Percentiles rank a stretch among this genome's conserved stretches.
These are phyloP conservation scores for Cabera pusaria DNA, from an alignment of 2,888 invertebrate genomes.

Conservation along the genomic window DNA sequence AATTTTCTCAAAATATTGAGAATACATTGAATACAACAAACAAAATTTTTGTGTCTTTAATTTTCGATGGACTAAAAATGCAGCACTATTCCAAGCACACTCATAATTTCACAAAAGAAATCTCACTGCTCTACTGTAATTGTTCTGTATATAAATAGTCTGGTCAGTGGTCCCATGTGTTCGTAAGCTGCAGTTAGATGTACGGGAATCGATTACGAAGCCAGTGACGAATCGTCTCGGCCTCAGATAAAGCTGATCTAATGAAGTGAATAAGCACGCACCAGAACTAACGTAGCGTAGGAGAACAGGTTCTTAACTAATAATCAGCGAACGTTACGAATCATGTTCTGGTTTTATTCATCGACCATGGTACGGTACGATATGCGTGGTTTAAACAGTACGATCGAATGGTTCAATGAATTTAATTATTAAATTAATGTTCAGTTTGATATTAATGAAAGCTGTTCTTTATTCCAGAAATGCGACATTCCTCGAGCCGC, in stretches of 20 bases:
- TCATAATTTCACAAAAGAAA: no score
- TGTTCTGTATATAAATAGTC: slow-evolving; percentile 11
- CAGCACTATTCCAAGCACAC: no score
- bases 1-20: no score
- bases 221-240: slow-evolving; percentile 32
- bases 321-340: neutral
- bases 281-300: slow-evolving; percentile 16
- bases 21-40: no score
- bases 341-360: no score
- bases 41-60: no score
- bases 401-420: no score
- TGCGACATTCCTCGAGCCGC: slow-evolving; percentile 89
- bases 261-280: slow-evolving; percentile 27
- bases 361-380: no score
- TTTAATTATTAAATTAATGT: no score
- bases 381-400: no score
- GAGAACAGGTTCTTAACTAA: neutral
- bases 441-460: slow-evolving; percentile 1
- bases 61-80: no score
- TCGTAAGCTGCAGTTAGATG: slow-evolving; percentile 47
- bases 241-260: slow-evolving; percentile 25
- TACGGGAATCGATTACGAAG: slow-evolving; percentile 52
- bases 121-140: slow-evolving; percentile 3
- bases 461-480: slow-evolving; percentile 83
- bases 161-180: slow-evolving; percentile 49